Evolutionary conservation across 2,888 invertebrate species (phyloP).

Genomic region (Drosophila yooni): DNA sequence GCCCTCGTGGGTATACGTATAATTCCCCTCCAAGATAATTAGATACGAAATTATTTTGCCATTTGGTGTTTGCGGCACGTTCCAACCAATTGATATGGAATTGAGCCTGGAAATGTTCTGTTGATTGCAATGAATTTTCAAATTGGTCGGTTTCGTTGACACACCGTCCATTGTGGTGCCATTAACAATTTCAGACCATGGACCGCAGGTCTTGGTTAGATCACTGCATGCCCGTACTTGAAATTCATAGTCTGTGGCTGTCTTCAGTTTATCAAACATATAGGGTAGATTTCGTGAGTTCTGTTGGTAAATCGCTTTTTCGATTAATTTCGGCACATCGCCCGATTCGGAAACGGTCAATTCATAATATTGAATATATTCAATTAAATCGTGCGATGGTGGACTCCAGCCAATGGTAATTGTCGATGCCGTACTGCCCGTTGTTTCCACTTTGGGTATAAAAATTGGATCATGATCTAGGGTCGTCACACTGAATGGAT

Average conservation of each 20-base stretch:
- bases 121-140: slow-evolving; percentile 88
- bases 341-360: slow-evolving; percentile 88
- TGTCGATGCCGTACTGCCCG: slow-evolving; percentile 88
- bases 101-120: slow-evolving; percentile 86
- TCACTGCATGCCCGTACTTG: slow-evolving; percentile 93
- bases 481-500: slow-evolving; percentile 87
- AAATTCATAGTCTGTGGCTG: slow-evolving; percentile 92
- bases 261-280: slow-evolving; percentile 91
- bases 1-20: slow-evolving; percentile 87
- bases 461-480: slow-evolving; percentile 91
- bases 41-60: slow-evolving; percentile 92
- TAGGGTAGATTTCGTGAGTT: slow-evolving; percentile 89
- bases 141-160: slow-evolving; percentile 90
- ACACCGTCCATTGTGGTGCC: slow-evolving; percentile 94
- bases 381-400: slow-evolving; percentile 88
- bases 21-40: slow-evolving; percentile 87
- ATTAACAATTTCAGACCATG: slow-evolving; percentile 91
- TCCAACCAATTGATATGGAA: slow-evolving; percentile 90
- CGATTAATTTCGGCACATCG: slow-evolving; percentile 85
- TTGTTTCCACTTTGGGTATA: slow-evolving; percentile 91
- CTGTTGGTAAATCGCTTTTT: slow-evolving; percentile 88
- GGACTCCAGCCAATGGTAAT: slow-evolving; percentile 93
- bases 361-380: slow-evolving; percentile 91
- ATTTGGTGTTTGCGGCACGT: slow-evolving; percentile 89
- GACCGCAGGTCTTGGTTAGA: slow-evolving; percentile 90